Evolutionary conservation across 2,797 vertebrate species (phyloP).

Genomic region (Mycteria americana): DNA sequence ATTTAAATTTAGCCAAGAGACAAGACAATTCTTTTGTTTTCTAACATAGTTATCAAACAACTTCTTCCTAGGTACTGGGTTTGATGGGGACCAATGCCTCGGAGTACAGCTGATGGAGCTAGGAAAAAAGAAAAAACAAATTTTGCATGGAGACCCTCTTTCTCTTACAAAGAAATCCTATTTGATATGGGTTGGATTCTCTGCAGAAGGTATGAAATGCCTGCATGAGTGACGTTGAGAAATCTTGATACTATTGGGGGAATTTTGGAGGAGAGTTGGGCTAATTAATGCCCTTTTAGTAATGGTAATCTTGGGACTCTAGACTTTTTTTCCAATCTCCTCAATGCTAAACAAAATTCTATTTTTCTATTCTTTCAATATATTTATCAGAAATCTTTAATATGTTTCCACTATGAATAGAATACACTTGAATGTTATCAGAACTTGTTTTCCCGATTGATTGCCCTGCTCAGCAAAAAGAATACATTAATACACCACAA

Average conservation of each 20-base stretch:
- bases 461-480: not conserved
- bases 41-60: not conserved
- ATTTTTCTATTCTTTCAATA: not conserved
- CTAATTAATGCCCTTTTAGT: not conserved
- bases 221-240: not conserved
- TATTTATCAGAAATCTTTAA: not conserved
- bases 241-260: rapidly evolving
- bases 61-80: slow-evolving; percentile 79
- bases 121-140: slow-evolving; percentile 78
- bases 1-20: not conserved
- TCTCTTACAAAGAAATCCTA: slow-evolving; percentile 84
- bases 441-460: not conserved
- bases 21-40: not conserved
- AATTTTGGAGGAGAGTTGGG: not conserved
- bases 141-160: slow-evolving; percentile 85
- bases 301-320: not conserved
- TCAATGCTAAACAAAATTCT: not conserved
- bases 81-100: slow-evolving; percentile 92
- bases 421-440: not conserved
- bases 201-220: slow-evolving; percentile 84
- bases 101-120: slow-evolving; percentile 89
- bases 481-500: not conserved
- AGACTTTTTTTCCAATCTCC: not conserved
- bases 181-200: slow-evolving; percentile 91
- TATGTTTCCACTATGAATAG: not conserved